Evolutionary conservation across 2,888 invertebrate genomes (phyloP), one percentile per base, ranked within the genome.

Genomic region (Caenorhabditis sp.): DNA sequence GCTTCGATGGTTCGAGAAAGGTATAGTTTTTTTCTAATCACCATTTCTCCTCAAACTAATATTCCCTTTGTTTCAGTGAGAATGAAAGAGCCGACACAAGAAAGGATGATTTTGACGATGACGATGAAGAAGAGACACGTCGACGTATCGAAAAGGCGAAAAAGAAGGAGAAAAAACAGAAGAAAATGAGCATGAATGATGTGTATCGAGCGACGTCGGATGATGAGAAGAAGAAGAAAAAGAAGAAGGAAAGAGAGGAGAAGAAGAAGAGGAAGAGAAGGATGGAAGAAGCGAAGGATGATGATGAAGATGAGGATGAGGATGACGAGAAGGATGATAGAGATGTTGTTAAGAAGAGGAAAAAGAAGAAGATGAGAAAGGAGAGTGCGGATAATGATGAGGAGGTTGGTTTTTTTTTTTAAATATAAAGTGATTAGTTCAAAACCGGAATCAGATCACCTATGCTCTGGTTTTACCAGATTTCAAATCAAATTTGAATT

Each of bases 91-190:
- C 4, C 58, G 66, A 31, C 56, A 59, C 1, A 64, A 72, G 20
- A 67, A 64, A 10, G 63, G 67, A 12, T 61, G 61, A 31, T 20
- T 52, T 57, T 5, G 69, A 68, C 36, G 72, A 68, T 10, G 68
- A 68, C 12, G 63, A 38, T 23, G 59, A 49, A 43, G 38, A 36
- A 20, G 54, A 52, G 25, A n/a, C 20, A 56, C 26, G 56, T 3
- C 17, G 20, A 56, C 8, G 21, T 3, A 10, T 4, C 4, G 17
- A 23, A 56, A 56, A 21, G 27, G 56, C 8, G 23, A 25, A 25
- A 23, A 57, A 57, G 21, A 25, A 57, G 27, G 14, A 20, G 57
- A 57, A 36, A 17, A 7, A 25, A 56, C 56, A n/a, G 57, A 57
- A 20, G 10, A 52, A 23, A 21, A 52, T 23, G 52, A 23, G 52